Evolutionary conservation across 2,888 invertebrate species (phyloP).

Genomic region (Amphipyra berbera): DNA sequence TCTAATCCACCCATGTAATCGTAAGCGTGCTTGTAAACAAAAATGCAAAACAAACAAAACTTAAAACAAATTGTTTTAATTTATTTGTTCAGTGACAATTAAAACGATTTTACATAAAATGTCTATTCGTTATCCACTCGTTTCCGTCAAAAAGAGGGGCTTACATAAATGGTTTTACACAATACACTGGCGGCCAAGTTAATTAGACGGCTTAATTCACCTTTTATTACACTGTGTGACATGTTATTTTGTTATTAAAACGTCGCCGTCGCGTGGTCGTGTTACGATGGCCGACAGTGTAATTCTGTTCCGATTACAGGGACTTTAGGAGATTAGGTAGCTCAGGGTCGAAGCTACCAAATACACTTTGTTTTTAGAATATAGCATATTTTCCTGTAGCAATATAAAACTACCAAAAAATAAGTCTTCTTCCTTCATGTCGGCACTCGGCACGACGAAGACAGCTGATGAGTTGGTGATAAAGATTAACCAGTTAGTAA

Average conservation of each 20-base stretch:
- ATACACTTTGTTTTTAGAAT: too few species aligned
- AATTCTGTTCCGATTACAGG: constrained; percentile 8
- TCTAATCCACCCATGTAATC: too few species aligned
- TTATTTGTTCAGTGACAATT: background rate
- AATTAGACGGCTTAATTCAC: constrained; percentile 19
- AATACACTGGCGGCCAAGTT: constrained; percentile 12
- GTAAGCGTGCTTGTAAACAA: background rate
- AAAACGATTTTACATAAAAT: constrained; percentile 4
- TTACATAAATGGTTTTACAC: constrained; percentile 1
- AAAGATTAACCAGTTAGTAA: too few species aligned
- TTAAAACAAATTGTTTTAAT: background rate
- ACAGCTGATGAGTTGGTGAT: too few species aligned
- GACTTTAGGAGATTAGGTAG: constrained; percentile 4
- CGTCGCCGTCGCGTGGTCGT: background rate
- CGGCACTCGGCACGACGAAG: too few species aligned
- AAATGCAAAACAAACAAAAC: constrained; percentile 2
- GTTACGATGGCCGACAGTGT: constrained; percentile 1
- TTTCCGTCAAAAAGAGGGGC: constrained; percentile 8
- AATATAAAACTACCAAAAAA: too few species aligned
- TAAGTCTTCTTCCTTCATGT: too few species aligned
- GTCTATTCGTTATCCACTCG: constrained; percentile 1
- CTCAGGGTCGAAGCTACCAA: too few species aligned
- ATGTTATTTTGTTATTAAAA: constrained; percentile 21
- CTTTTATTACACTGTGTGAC: constrained; percentile 2
- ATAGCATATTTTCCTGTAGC: too few species aligned